Conservation (phyloP, 2,113 vertebrate genomes). For the Marcusenius ussheri region DNA sequence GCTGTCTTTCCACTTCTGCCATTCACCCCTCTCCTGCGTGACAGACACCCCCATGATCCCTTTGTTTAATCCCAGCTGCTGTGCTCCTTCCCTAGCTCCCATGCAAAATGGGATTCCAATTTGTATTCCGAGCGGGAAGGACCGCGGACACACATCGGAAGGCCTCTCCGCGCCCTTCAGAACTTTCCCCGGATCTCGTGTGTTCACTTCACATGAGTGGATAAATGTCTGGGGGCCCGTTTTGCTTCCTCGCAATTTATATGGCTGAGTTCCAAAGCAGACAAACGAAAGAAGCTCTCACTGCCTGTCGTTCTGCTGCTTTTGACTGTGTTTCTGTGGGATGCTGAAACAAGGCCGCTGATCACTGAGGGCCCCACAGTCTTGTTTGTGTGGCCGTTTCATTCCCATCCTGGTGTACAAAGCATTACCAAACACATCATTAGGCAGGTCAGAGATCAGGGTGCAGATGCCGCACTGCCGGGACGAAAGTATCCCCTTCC, state of each 20-base stretch:
- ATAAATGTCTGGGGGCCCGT: background rate
- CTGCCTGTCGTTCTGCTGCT: background rate
- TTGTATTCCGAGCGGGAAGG: background rate
- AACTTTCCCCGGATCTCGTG: background rate
- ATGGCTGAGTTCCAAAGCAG: background rate
- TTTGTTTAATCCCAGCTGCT: background rate
- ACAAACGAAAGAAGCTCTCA: background rate
- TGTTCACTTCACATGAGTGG: background rate
- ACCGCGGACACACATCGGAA: background rate
- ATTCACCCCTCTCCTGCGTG: background rate
- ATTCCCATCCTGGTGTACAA: slow-evolving; percentile 5
- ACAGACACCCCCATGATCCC: background rate
- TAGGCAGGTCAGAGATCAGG: background rate
- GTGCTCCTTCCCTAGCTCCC: background rate
- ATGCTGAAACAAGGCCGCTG: background rate
- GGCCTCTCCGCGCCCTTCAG: background rate
- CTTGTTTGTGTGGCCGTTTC: slow-evolving; percentile 11
- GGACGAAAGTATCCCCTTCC: background rate
- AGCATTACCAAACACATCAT: slow-evolving; percentile 23
- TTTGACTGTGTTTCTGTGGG: background rate
- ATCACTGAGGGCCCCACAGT: slow-evolving; percentile 11
- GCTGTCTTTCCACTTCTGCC: background rate
- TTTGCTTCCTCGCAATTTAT: background rate
- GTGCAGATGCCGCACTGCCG: background rate
- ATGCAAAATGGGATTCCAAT: background rate